phyloP scores from a whole-genome alignment of 1,140 invertebrate species.

The Caenorhabditis briggsae region DNA sequence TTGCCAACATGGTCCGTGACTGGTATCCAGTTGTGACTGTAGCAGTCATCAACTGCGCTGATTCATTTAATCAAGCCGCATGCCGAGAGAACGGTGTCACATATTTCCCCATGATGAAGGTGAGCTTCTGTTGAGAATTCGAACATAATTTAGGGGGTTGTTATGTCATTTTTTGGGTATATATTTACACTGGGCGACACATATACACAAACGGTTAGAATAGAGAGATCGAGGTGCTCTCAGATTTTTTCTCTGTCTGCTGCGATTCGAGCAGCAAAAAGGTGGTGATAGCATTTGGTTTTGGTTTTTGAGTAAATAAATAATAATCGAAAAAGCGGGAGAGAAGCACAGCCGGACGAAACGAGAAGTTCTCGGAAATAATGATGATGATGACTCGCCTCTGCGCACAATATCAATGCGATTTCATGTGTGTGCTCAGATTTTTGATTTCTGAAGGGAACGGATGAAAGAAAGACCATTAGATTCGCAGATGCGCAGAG shows the following conservation, averaged over 20 bases:
- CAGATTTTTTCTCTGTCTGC: neutral
- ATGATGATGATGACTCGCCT: neutral
- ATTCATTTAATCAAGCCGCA: conserved; percentile 74
- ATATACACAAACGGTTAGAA: conserved; percentile 36
- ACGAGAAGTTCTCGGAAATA: conserved; percentile 44
- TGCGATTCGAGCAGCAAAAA: conserved; percentile 16
- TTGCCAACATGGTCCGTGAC: conserved; percentile 70
- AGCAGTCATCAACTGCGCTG: conserved; percentile 76
- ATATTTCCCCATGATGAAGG: conserved; percentile 77
- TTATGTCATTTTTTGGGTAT: conserved; percentile 35
- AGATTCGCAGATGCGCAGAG: neutral
- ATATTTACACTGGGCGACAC: conserved; percentile 37
- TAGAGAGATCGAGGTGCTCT: neutral
- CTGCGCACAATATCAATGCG: conserved; percentile 15
- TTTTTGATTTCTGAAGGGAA: conserved; percentile 27
- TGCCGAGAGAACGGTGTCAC: conserved; percentile 73
- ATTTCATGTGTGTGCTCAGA: conserved; percentile 43
- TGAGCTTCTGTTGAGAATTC: conserved; percentile 30
- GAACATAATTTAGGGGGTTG: neutral
- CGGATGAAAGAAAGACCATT: neutral
- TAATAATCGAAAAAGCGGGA: neutral
- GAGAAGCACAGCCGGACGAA: conserved; percentile 22
- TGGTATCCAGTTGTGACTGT: conserved; percentile 75
- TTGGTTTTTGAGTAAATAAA: conserved; percentile 46
- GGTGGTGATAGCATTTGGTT: conserved; percentile 48